Evolutionary conservation across 2,888 invertebrate genomes (phyloP), one percentile per base, ranked within the genome.

Genomic region (Drosophila prolongata): DNA sequence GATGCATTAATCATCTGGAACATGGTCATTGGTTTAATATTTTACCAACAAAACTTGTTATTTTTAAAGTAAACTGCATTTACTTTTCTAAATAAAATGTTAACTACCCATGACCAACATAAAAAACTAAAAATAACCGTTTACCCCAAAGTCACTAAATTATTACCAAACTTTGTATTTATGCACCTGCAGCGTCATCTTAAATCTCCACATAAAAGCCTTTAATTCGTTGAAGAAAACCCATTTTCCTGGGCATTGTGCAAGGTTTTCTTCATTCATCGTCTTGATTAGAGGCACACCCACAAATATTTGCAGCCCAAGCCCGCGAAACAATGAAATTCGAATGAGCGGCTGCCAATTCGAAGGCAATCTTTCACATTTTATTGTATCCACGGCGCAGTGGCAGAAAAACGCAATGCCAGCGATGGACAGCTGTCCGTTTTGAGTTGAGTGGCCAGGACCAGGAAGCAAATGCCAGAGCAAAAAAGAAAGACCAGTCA

Each of bases 201-300:
- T 4, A 11, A 46, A 46, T 44, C 30, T 9, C 8, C 13, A 5
- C 13, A 40, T 27, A 38, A 53, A 52, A 40, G 13, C 53, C n/a
- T 47, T 47, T 24, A 14, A 19, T 56, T 43, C 50, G 67, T 9
- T 38, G 34, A 10, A 30, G 3, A 49, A 38, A 35, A 19, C 11
- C 6, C 40, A 40, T 70, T 65, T 73, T 59, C 55, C 65, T 65
- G 65, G 72, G n/a, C 52, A 73, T 73, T 73, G 72, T 73, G 74
- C 65, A 73, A 65, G 49, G 6, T n/a, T 38, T 38, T 65, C 38
- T n/a, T 38, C 3, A 46, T 46, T 30, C 46, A 46, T 4, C 8
- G n/a, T n/a, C 16, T 52, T 68, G 46, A 72, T 72, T 59, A 56
- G 55, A 44, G 35, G 16, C 42, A 55, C 65, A 54, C 72, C 73